Percentiles rank a stretch among this genome's conserved stretches.
phyloP scores from a whole-genome alignment of 2,888 invertebrate genomes.

The Notodonta dromedarius region DNA sequence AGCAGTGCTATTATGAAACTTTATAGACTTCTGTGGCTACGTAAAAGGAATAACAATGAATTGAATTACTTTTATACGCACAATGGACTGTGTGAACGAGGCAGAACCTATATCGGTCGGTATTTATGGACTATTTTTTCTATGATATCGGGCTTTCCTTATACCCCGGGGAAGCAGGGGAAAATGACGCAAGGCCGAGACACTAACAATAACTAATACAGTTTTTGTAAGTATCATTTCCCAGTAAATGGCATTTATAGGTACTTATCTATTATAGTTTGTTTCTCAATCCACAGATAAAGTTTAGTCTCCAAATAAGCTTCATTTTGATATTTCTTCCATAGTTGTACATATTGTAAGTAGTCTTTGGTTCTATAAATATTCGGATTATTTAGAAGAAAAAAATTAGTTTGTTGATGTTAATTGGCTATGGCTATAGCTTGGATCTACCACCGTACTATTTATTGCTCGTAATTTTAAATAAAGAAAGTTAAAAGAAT shows the following conservation, averaged over 20 bases:
- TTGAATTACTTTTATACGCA: constrained; percentile 39
- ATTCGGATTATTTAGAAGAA: no score
- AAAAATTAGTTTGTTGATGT: no score
- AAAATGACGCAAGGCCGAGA: constrained; percentile 23
- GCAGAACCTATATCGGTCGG: constrained; percentile 28
- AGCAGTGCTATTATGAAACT: constrained; percentile 45
- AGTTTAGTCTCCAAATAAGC: no score
- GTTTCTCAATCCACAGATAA: no score
- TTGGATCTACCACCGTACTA: no score
- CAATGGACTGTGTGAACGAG: constrained; percentile 36
- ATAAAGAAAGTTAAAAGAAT: no score
- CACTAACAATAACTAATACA: constrained; percentile 21
- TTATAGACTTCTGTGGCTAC: constrained; percentile 44
- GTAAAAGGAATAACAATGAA: constrained; percentile 47
- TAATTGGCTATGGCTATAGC: no score
- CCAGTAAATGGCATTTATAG: not conserved
- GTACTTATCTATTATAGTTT: no score
- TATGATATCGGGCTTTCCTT: constrained; percentile 30
- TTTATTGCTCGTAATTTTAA: no score
- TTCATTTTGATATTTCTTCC: no score
- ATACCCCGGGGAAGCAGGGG: constrained; percentile 21
- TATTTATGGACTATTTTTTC: constrained; percentile 38
- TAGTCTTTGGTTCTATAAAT: no score
- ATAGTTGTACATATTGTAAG: no score
- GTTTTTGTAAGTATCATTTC: not conserved